phyloP scores from a whole-genome alignment of 2,113 vertebrate genomes.

The Sebastes fasciatus region DNA sequence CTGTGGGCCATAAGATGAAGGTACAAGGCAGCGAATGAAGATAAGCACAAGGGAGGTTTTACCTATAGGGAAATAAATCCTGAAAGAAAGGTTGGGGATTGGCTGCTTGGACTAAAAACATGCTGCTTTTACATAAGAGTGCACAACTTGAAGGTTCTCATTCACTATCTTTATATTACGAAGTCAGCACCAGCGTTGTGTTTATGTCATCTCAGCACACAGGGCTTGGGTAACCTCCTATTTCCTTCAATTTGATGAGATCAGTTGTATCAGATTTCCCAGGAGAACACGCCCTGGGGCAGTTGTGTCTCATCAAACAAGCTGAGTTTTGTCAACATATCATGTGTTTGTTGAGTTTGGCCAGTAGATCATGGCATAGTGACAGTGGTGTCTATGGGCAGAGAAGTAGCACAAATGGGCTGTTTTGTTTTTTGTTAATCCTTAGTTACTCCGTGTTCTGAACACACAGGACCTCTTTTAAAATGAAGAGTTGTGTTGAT shows the following conservation, averaged over 20 bases:
- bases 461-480: background rate
- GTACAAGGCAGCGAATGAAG: too few species aligned
- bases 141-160: background rate
- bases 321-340: conserved; percentile 6
- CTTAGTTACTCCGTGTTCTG: background rate
- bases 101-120: background rate
- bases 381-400: too few species aligned
- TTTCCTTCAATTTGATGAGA: background rate
- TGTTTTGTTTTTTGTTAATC: background rate
- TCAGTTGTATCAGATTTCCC: conserved; percentile 4
- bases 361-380: too few species aligned
- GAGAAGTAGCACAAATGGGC: too few species aligned
- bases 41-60: background rate
- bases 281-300: background rate
- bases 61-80: background rate
- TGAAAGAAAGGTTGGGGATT: background rate
- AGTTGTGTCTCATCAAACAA: background rate
- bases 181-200: conserved; percentile 13
- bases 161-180: background rate
- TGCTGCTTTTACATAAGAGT: background rate
- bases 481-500: background rate
- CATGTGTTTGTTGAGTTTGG: background rate
- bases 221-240: background rate
- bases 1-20: too few species aligned
- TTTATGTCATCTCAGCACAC: background rate